Base-by-base conservation (phyloP, 2,888 invertebrate species). In the Mimas tiliae region DNA sequence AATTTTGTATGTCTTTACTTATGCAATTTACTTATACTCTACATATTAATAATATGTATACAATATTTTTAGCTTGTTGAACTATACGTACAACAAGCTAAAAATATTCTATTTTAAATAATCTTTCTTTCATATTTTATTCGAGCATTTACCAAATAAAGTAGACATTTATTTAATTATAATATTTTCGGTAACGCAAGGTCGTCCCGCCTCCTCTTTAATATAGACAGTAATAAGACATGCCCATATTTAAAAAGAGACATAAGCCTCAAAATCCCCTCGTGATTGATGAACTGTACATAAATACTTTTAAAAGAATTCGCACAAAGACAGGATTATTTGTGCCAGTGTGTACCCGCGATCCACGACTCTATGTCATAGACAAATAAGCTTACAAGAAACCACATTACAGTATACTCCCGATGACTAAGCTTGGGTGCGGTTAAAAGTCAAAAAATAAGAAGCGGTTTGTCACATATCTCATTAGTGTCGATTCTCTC, bases 241-340 rank as follows among this genome's bases (percentile, higher is more conserved):
- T 3, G 38, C 16, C 16, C 42, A 16, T 58, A 42, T 42, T 42
- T 58, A 19, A 6, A 58, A 42, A 3, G 58, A 42, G 42, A 58
- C 19, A 12, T 58, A 58, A 58, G 58, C 19, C 19, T 27, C 14
- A n/a, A 3, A 16, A 58, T 38, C 38, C 38, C 42, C 42, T 58
- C 9, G 53, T 58, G 58, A 58, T 58, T 58, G 58, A 58, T 58
- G 58, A 58, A 58, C 42, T 58, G 58, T 42, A 38, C 38, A 42
- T 11, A 58, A 42, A 21, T 58, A 42, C 38, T 38, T 58, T 33
- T 33, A n/a, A 42, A 19, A 42, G 38, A 58, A 58, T 16, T 55
- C 55, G 38, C 19, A 42, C 42, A 42, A 12, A 58, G 42, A n/a
- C 34, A 16, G n/a, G 42, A 9, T 27, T 58, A 58, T 38, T 53